Conservation (phyloP, 53 echinoderm and acorn worm genomes). For the Holothuria leucospilota region DNA sequence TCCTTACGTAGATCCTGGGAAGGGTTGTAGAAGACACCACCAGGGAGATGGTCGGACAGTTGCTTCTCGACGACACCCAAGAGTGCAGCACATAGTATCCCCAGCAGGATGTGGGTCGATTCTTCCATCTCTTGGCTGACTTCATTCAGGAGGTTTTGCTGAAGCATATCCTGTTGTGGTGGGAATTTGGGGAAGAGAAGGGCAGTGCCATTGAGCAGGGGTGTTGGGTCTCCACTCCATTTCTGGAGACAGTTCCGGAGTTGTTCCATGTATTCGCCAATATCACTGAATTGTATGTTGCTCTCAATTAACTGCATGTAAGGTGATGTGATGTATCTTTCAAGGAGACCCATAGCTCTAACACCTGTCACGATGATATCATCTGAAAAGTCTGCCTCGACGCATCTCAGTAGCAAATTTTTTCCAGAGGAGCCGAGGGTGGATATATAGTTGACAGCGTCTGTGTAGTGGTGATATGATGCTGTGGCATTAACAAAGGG, state of each 20-base stretch:
- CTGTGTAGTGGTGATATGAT: constrained; percentile 1
- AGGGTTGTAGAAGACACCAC: constrained; percentile 3
- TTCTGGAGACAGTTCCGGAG: constrained; percentile 1
- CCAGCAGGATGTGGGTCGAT: not conserved
- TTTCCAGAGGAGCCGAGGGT: not conserved
- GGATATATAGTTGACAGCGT: not conserved
- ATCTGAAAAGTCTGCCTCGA: constrained; percentile 38
- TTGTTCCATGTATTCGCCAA: not conserved
- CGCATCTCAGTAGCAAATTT: constrained; percentile 32
- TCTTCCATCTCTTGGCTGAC: constrained; percentile 7
- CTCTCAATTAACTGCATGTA: constrained; percentile 21
- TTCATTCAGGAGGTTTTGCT: constrained; percentile 2
- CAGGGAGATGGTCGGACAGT: constrained; percentile 4
- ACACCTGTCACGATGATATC: constrained; percentile 11
- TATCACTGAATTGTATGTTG: constrained; percentile 2
- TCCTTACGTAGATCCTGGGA: constrained; percentile 14
- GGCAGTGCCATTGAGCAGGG: constrained; percentile 28
- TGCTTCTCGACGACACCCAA: constrained; percentile 32
- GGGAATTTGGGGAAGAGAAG: constrained; percentile 46
- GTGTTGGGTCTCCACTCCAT: constrained; percentile 34
- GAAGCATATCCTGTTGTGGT: constrained; percentile 23
- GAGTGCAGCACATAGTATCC: constrained; percentile 20
- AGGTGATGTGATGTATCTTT: constrained; percentile 41
- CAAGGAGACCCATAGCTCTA: constrained; percentile 33
- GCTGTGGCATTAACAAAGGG: constrained; percentile 31